Evolutionary conservation across 2,888 invertebrate species (phyloP), one percentile per base, ranked within the genome.

Genomic region (Petrophora chlorosata): DNA sequence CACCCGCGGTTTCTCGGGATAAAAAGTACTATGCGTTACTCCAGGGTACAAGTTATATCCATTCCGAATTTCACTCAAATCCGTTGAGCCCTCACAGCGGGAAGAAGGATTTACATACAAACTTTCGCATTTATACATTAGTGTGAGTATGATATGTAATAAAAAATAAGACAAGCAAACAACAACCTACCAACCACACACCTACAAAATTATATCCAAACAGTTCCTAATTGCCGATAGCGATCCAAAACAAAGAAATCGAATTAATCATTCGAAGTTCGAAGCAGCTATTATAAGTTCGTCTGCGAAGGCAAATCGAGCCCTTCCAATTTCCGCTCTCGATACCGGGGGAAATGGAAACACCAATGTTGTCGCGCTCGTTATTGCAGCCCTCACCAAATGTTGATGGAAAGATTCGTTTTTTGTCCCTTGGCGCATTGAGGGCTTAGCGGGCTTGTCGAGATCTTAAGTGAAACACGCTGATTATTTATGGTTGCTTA

Each of bases 241-340:
- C 38, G 16, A 52, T 52, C 43, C 8, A 28, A 43, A 41, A 56
- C 56, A 56, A 56, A 53, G 56, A 53, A 58, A 48, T 53, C 56
- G 53, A 53, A 57, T 60, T 54, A 58, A 56, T 58, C 65, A 61
- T 55, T 54, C 41, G 10, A 54, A 59, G 55, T 59, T 62, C 15
- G 50, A 59, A 67, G 58, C 60, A 57, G 43, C 57, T 58, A 63
- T 68, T 65, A 66, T 59, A 52, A 64, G 56, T 58, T 67, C 48
- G 46, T 65, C 66, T 60, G 50, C 49, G 53, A 49, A 53, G 38
- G 53, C 61, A 68, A 69, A 66, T 57, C 50, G 56, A 50, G 51
- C 38, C 33, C 39, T 58, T 47, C 56, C 65, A 73, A 71, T 74
- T 74, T 71, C 70, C 71, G 54, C 35, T 46, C 41, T 36, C 53